Base-by-base conservation (phyloP, 2,888 invertebrate species). In the Sphaerophoria taeniata region DNA sequence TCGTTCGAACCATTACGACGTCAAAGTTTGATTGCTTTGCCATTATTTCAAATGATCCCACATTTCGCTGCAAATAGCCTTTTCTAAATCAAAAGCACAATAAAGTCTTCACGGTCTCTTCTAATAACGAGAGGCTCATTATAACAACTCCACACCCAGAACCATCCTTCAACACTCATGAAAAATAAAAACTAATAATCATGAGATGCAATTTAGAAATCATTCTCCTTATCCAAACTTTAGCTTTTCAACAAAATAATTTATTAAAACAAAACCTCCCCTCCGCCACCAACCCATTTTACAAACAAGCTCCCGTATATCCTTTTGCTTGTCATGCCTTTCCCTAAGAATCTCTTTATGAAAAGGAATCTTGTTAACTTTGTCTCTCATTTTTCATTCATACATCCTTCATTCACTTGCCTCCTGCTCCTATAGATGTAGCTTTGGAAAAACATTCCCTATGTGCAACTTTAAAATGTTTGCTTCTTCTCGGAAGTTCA, bases 381-480 rank as follows among this genome's bases (percentile, higher is more conserved):
- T 49, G 12, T 16, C 51, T 24, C 24, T 49, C 36, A 34, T 31
- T 0, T 34, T 14, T 14, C n/a, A 11, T 16, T 24, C 14, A 4
- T 14, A 24, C 2, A 24, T 43, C 43, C 43, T 43, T 43, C 43
- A 3, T 12, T 60, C 0, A 43, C 24, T 58, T 12, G 7, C 36
- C 16, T 3, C 31, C 3, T 53, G 3, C 3, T 31, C 11, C 6
- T 12, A 5, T 43, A 12, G 12, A n/a, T 53, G 12, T 36, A 11
- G 63, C 80, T 58, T 9, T 49, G 31, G 75, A 47, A 75, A 75
- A 45, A 60, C 74, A 71, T 81, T 81, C 51, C 58, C 16, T 43
- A 45, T 16, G 33, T n/a, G 34, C 51, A 71, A 61, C 70, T 75
- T 79, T 34, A 39, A 67, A 73, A 49, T 53, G 79, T 14, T 61